phyloP scores from a whole-genome alignment of 2,797 vertebrate species.

The Danio choprae region DNA sequence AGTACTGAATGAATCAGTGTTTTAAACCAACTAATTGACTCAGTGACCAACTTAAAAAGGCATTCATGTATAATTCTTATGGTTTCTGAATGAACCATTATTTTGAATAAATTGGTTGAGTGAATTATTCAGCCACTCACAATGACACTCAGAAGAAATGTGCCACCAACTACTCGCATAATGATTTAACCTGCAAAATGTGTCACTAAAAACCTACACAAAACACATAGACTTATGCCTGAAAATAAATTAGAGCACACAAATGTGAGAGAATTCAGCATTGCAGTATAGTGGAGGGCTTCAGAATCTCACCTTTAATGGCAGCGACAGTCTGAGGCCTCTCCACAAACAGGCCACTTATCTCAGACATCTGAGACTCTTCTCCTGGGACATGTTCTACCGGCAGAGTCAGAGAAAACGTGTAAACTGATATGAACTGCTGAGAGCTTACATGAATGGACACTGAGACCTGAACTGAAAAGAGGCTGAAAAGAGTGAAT shows the following conservation, averaged over 20 bases:
- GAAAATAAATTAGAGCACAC: background rate
- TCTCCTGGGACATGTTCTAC: constrained; percentile 72
- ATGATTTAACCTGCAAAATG: background rate
- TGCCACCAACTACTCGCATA: background rate
- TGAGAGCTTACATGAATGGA: constrained; percentile 5
- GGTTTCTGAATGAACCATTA: background rate
- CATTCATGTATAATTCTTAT: too few relatives aligned
- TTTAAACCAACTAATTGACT: too few relatives aligned
- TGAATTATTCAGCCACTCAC: background rate
- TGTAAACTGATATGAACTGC: constrained; percentile 34
- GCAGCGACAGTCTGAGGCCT: constrained; percentile 73
- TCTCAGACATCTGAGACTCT: constrained; percentile 66
- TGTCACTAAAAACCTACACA: too few relatives aligned
- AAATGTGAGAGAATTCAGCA: background rate
- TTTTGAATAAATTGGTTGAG: background rate
- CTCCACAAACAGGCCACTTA: constrained; percentile 72
- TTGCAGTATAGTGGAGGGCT: too few relatives aligned
- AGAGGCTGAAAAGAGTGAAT: constrained; percentile 22
- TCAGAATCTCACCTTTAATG: constrained; percentile 73
- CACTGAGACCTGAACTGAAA: constrained; percentile 2
- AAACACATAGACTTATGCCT: background rate
- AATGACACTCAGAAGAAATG: background rate
- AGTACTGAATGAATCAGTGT: too few relatives aligned
- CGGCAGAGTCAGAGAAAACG: constrained; percentile 13
- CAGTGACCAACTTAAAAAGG: too few relatives aligned